phyloP scores from a whole-genome alignment of 2,113 vertebrate genomes.

The Cairina moschata region DNA sequence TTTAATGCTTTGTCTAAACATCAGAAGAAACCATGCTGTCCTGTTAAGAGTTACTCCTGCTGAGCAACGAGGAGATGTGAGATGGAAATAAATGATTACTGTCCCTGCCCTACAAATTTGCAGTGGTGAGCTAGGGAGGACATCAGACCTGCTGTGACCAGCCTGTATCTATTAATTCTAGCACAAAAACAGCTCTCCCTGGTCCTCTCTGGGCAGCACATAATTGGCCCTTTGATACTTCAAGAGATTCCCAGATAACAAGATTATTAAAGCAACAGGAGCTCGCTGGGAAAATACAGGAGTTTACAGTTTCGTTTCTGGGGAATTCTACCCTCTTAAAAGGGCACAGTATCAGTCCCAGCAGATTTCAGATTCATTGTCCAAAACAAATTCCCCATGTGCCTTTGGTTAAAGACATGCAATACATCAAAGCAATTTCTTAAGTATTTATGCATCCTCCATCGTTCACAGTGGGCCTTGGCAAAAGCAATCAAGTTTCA shows the following conservation, averaged over 20 bases:
- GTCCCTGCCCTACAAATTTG: background rate
- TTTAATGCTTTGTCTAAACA: background rate
- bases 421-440: conserved; percentile 27
- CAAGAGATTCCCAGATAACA: conserved; percentile 10
- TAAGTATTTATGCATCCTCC: background rate
- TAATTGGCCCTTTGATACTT: conserved; percentile 23
- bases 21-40: background rate
- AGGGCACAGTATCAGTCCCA: background rate
- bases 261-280: conserved; percentile 30
- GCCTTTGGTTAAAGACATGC: background rate
- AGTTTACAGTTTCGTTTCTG: background rate
- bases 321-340: conserved; percentile 1
- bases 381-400: background rate
- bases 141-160: background rate
- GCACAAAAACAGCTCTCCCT: background rate
- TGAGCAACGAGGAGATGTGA: background rate
- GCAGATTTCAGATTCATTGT: background rate
- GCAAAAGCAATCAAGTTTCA: background rate
- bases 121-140: background rate
- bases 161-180: background rate
- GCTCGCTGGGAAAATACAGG: background rate
- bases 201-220: background rate
- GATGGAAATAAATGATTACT: background rate
- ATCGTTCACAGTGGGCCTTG: background rate
- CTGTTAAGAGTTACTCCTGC: background rate